These are phyloP conservation scores for Paracanthobrama guichenoti DNA, from an alignment of 2,113 vertebrate species.

Conservation along the genomic window DNA sequence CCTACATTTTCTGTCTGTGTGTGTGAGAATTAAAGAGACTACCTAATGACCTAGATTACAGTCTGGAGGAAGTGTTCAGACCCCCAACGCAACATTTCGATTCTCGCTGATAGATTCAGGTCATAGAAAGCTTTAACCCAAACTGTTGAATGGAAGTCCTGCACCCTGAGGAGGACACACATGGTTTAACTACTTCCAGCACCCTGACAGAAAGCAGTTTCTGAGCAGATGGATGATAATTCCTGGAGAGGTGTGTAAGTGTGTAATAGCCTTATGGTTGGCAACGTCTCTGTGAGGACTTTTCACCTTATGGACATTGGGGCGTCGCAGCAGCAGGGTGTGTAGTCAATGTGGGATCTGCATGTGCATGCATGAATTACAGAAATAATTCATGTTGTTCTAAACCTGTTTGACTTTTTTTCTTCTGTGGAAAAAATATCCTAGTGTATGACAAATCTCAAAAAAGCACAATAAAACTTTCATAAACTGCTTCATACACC, in stretches of 20 bases:
- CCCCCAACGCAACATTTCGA: constrained; percentile 10
- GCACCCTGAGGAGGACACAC: background rate
- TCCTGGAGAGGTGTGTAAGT: background rate
- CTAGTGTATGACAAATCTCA: background rate
- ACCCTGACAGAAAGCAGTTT: constrained; percentile 1
- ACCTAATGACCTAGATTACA: constrained; percentile 46
- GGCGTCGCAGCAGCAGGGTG: background rate
- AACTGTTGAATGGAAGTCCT: constrained; percentile 26
- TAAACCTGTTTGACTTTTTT: background rate
- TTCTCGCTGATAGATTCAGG: constrained; percentile 43
- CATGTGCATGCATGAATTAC: constrained; percentile 1
- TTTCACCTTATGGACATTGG: constrained; percentile 16
- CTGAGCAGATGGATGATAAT: constrained; percentile 10
- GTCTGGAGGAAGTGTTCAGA: constrained; percentile 25
- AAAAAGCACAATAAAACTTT: background rate
- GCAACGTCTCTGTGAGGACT: background rate
- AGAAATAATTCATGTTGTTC: background rate
- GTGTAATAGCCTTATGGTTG: background rate
- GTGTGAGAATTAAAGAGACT: constrained; percentile 32
- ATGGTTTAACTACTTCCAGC: constrained; percentile 20
- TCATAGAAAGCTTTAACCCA: constrained; percentile 26
- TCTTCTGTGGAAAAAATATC: background rate
- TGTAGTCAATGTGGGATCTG: background rate
- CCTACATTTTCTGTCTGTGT: constrained; percentile 36
- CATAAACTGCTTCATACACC: background rate